Base-by-base conservation (phyloP, 1,140 invertebrate species). In the Pissodes strobi region DNA sequence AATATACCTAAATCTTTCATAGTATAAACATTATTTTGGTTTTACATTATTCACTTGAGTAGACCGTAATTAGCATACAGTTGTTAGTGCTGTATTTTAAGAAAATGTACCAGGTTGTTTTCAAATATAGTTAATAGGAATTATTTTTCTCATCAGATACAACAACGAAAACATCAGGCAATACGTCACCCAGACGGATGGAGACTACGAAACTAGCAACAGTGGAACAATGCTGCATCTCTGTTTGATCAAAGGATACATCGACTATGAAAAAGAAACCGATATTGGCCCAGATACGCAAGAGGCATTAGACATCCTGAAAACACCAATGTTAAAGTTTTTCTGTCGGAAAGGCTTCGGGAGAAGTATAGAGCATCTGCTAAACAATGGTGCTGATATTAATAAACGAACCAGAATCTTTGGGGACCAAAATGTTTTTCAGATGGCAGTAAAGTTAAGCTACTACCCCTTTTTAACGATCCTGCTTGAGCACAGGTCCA, bases 381-480 rank as follows among this genome's bases (percentile, higher is more conserved):
- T 71, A 2, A 51, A 69, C 17, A 69, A 71, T 30, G 55, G 57
- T 3, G 69, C 69, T 9, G 38, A 67, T 17, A 18, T 66, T 12
- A 38, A 22, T 2, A 12, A 41, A 30, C 53, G 22, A 10, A 56
- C 22, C 2, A 41, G 21, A 38, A 60, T 58, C 25, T 64, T 71
- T 17, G 23, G 46, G 13, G 19, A 52, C 22, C 18, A 34, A 0
- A 57, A 63, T 19, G 51, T 64, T 0, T 48, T 64, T 15, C 51
- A 67, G 19, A 25, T 63, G 30, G 60, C 64, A 9, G 57, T 65
- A 2, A 65, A 66, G 37, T 30, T 58, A 6, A 59, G 69, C 23
- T 71, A 65, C 52, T 71, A 67, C 18, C 69, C 69, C 9, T 67
- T 69, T 55, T 62, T 71, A n/a, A 57, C 67, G 0, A 6, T 69